Conservation (phyloP, 2,888 invertebrate genomes). For the Lacanobia oleracea region DNA sequence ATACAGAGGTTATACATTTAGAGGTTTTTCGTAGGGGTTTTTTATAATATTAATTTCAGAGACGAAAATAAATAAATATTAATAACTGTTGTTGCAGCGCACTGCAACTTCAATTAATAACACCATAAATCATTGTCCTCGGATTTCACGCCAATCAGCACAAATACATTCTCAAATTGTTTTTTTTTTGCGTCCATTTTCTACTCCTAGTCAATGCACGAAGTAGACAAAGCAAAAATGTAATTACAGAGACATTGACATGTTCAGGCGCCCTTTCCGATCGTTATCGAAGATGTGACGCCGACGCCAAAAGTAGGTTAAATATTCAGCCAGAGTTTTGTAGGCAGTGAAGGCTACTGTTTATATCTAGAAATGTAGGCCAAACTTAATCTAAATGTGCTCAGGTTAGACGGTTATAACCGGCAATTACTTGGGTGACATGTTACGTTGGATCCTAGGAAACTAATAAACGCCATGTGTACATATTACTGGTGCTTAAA, state of each 20-base stretch:
- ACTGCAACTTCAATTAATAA: neutral
- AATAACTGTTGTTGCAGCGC: neutral
- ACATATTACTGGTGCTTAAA: conserved; percentile 26
- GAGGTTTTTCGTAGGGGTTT: too few relatives aligned
- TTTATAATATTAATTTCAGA: neutral
- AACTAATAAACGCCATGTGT: conserved; percentile 10
- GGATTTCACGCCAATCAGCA: conserved; percentile 1
- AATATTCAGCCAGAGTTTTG: conserved; percentile 36
- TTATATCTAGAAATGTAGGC: conserved; percentile 6
- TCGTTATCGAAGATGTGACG: conserved; percentile 30
- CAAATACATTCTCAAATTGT: conserved; percentile 6
- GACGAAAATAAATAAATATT: neutral
- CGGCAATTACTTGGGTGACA: conserved; percentile 20
- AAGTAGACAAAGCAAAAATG: conserved; percentile 38
- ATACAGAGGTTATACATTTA: too few relatives aligned
- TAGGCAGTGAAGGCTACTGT: neutral
- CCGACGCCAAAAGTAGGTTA: conserved; percentile 9
- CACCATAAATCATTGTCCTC: neutral
- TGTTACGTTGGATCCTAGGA: neutral
- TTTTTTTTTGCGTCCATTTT: neutral
- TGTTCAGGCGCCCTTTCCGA: conserved; percentile 17
- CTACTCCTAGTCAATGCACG: neutral
- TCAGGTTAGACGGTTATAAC: neutral
- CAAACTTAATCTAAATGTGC: conserved; percentile 17
- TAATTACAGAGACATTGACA: conserved; percentile 44